Percentiles rank a stretch among this genome's conserved stretches.
Evolutionary conservation across 2,888 invertebrate genomes (phyloP).

Genomic region (Drosophila aldrichi): DNA sequence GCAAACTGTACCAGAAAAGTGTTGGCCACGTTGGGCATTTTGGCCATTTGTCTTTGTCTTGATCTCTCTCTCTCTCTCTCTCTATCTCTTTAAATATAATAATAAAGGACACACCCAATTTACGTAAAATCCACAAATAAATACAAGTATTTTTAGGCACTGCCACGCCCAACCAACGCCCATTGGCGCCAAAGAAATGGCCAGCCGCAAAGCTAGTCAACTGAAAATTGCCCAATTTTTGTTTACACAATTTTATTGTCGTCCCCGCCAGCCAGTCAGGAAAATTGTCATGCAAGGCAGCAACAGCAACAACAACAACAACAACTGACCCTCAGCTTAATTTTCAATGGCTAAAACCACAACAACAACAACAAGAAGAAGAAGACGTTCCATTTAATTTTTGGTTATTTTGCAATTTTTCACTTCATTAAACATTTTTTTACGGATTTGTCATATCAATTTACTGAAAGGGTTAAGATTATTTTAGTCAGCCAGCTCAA

Average conservation of each 20-base stretch:
- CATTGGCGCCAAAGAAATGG: slow-evolving; percentile 59
- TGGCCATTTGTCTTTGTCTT: slow-evolving; percentile 28
- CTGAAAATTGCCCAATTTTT: slow-evolving; percentile 79
- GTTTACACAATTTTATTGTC: slow-evolving; percentile 74
- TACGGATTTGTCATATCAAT: slow-evolving; percentile 77
- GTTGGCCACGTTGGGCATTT: slow-evolving; percentile 15
- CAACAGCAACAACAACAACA: slow-evolving; percentile 21
- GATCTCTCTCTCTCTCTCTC: not conserved
- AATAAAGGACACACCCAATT: slow-evolving; percentile 78
- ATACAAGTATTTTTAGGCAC: slow-evolving; percentile 63
- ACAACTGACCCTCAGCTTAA: slow-evolving; percentile 52
- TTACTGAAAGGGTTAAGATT: slow-evolving; percentile 70
- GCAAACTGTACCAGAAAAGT: slow-evolving; percentile 20
- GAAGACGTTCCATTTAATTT: slow-evolving; percentile 77
- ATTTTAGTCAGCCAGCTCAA: slow-evolving; percentile 41
- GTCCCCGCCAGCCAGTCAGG: slow-evolving; percentile 20
- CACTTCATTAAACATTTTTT: slow-evolving; percentile 83
- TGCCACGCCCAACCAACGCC: slow-evolving; percentile 29
- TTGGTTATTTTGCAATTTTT: slow-evolving; percentile 85
- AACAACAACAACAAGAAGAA: slow-evolving; percentile 5
- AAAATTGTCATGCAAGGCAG: slow-evolving; percentile 65
- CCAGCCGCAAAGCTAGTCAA: slow-evolving; percentile 80
- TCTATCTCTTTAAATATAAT: slow-evolving; percentile 28
- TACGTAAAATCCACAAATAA: slow-evolving; percentile 74
- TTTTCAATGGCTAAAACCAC: slow-evolving; percentile 49